phyloP scores from a whole-genome alignment of 2,888 invertebrate genomes.

The Sthenelais limicola region DNA sequence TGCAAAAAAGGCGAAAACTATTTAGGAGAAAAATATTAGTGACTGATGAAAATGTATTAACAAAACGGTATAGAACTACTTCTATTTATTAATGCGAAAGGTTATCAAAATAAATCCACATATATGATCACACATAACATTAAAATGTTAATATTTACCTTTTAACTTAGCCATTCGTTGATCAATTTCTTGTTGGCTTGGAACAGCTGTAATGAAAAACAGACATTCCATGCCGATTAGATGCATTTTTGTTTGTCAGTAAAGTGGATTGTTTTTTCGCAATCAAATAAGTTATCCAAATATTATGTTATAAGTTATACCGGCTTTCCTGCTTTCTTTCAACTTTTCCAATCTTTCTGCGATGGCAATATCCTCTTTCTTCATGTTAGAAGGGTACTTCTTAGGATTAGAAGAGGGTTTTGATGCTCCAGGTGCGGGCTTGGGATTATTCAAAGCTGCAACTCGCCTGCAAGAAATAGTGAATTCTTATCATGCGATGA shows the following conservation, averaged over 20 bases:
- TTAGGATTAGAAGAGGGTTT: not conserved
- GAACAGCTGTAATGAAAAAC: no score
- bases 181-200: constrained; percentile 50
- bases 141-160: no score
- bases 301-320: not conserved
- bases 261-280: constrained; percentile 3
- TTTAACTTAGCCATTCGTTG: constrained; percentile 58
- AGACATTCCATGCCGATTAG: no score
- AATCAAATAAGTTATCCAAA: constrained; percentile 5
- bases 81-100: no score
- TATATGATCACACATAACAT: no score
- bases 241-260: no score
- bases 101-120: no score
- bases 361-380: constrained; percentile 63
- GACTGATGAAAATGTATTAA: not conserved
- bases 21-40: not conserved
- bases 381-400: constrained; percentile 52
- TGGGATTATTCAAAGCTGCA: constrained; percentile 52
- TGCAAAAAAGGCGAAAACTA: not conserved
- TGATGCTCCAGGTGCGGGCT: constrained; percentile 13
- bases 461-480: constrained; percentile 53
- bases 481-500: not conserved
- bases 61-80: no score
- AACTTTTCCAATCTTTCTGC: constrained; percentile 65
- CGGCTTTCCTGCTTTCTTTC: constrained; percentile 40